Base-by-base conservation (phyloP, 2,797 vertebrate species). In the Platyrinchus mystaceus region DNA sequence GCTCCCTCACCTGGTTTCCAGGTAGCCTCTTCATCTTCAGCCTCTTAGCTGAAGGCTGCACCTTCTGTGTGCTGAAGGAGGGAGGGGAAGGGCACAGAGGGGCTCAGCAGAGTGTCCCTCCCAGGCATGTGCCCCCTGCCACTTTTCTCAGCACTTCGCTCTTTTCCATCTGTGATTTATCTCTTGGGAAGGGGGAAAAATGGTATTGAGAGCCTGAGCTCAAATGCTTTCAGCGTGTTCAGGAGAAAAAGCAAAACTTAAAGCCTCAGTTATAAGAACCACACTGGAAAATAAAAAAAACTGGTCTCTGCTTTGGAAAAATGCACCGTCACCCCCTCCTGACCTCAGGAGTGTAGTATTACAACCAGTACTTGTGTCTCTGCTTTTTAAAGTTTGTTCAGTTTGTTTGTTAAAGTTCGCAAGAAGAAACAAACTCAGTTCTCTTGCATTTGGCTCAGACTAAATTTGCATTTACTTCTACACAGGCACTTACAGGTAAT, bases 61-160 rank as follows among this genome's bases (percentile, higher is more conserved):
- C 7, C 7, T 58, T 30, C 39, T 53, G 55, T 49, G 27, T 27
- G 1, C 2, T 3, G 4, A 53, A 49, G 34, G 24, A 55, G 3
- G 8, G 5, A 86, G 18, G 3, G 9, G 16, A 78, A 78, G 6
- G 36, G 20, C 32, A 64, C 23, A 36, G 12, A 69, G 23, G 15
- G 8, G 27, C 14, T 49, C 4, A 3, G 28, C 16, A 84, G 22
- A 7, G 9, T 22, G 12, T 14, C 23, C 28, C 59, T 44, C 24
- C 44, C 2, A 28, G 4, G 10, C 32, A 10, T 1, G 0, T 34
- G 14, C 14, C 7, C 13, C 62, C 18, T 39, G 55, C 49, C 17
- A 10, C 49, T 59, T 52, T 49, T 26, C 28, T 23, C 44, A 58
- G 10, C 18, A 26, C 22, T 79, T 60, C 1, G 24, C 6, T 34